Percentiles rank a stretch among this genome's conserved stretches.
These are phyloP conservation scores for Eurytemora carolleeae DNA, from an alignment of 1,140 invertebrate species.

Conservation along the genomic window DNA sequence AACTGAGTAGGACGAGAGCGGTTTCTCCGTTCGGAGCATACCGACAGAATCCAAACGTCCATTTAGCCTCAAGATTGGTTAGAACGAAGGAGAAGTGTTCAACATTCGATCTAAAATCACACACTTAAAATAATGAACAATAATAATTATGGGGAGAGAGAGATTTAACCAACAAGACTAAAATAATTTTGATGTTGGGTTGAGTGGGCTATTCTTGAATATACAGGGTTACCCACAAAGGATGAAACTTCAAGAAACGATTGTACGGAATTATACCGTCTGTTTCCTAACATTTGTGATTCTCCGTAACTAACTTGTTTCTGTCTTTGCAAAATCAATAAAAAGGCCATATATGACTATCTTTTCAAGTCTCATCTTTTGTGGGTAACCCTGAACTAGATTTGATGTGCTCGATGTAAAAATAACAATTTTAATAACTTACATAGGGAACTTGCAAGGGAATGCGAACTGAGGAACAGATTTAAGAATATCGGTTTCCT, in stretches of 20 bases:
- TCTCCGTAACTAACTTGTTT: too few relatives aligned
- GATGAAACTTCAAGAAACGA: too few relatives aligned
- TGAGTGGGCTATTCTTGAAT: too few relatives aligned
- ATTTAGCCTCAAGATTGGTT: constrained; percentile 78
- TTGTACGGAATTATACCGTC: too few relatives aligned
- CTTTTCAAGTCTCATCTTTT: too few relatives aligned
- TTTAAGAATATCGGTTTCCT: constrained; percentile 42
- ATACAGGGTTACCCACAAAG: too few relatives aligned
- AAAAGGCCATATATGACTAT: neutral
- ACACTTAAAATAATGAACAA: neutral
- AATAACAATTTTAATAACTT: constrained; percentile 22
- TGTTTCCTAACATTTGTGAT: too few relatives aligned
- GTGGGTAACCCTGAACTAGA: too few relatives aligned
- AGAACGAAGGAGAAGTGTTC: constrained; percentile 81
- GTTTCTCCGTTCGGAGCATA: constrained; percentile 61
- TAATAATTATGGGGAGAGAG: too few relatives aligned
- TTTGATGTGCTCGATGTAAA: neutral
- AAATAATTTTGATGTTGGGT: too few relatives aligned
- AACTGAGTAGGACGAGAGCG: constrained; percentile 55
- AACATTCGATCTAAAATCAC: constrained; percentile 25
- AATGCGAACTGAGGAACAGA: constrained; percentile 63
- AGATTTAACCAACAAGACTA: too few relatives aligned
- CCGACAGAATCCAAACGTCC: constrained; percentile 84
- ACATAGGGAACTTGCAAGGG: constrained; percentile 59
- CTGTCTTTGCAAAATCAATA: too few relatives aligned